These are phyloP conservation scores for Panthera uncia DNA, from an alignment of 2,113 vertebrate species.

Conservation along the genomic window DNA sequence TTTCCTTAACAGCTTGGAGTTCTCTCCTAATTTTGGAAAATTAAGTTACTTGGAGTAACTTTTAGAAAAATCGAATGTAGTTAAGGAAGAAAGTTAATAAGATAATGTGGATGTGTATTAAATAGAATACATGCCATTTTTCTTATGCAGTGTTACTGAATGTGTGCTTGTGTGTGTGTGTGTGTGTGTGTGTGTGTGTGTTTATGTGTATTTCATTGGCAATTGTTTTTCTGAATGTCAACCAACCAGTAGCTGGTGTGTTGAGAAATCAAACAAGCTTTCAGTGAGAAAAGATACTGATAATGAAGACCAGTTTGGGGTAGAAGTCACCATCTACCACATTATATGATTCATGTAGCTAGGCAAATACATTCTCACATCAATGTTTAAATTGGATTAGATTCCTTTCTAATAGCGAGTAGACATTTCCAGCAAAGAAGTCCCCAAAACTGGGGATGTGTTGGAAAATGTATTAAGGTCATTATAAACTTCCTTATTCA, in stretches of 20 bases:
- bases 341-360: background rate
- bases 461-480: slow-evolving; percentile 2
- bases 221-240: slow-evolving; percentile 42
- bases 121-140: slow-evolving; percentile 42
- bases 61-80: slow-evolving; percentile 62
- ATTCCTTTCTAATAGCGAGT: background rate
- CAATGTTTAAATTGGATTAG: slow-evolving; percentile 19
- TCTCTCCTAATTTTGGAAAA: slow-evolving; percentile 66
- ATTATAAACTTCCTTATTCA: background rate
- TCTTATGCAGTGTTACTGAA: slow-evolving; percentile 37
- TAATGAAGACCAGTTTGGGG: background rate
- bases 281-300: background rate
- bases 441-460: background rate
- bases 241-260: slow-evolving; percentile 5
- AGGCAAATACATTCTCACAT: background rate
- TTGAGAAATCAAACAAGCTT: background rate
- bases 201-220: background rate
- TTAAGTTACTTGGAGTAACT: slow-evolving; percentile 59
- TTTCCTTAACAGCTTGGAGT: slow-evolving; percentile 27
- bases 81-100: slow-evolving; percentile 46
- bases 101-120: slow-evolving; percentile 48
- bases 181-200: background rate
- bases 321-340: background rate
- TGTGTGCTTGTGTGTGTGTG: background rate
- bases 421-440: slow-evolving; percentile 2